These are phyloP conservation scores for Brachylomia viminalis DNA, from an alignment of 2,888 invertebrate genomes.

Conservation along the genomic window DNA sequence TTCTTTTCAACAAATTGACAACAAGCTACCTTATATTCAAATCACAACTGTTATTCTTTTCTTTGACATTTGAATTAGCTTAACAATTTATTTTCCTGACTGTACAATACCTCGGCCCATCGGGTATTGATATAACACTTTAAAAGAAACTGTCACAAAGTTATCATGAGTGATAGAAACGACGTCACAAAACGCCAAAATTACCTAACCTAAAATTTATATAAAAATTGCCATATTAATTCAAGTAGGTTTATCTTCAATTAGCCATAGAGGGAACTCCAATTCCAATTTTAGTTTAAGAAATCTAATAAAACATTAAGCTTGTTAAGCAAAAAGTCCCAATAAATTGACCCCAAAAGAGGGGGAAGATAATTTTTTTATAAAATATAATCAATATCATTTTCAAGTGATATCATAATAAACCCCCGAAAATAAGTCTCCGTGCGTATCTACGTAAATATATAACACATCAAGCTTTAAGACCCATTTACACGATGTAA, in stretches of 20 bases:
- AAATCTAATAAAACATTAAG: background rate
- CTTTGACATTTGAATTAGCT: background rate
- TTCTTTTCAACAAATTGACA: too few relatives aligned
- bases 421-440: background rate
- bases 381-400: background rate
- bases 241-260: background rate
- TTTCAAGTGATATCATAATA: background rate
- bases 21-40: background rate
- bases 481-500: background rate
- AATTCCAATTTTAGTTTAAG: conserved; percentile 12
- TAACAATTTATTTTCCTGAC: background rate
- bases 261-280: background rate
- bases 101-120: background rate
- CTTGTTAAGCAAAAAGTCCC: conserved; percentile 9
- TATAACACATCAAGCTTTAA: background rate
- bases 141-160: background rate
- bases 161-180: background rate
- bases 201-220: background rate
- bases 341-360: background rate
- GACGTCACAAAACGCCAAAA: background rate
- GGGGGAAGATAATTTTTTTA: background rate
- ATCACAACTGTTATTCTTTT: background rate
- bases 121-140: background rate
- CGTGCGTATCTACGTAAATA: too few relatives aligned
- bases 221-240: background rate